Percentiles rank a stretch among this genome's conserved stretches.
These are phyloP conservation scores for Siniperca chuatsi DNA, from an alignment of 2,113 vertebrate species.

Conservation along the genomic window DNA sequence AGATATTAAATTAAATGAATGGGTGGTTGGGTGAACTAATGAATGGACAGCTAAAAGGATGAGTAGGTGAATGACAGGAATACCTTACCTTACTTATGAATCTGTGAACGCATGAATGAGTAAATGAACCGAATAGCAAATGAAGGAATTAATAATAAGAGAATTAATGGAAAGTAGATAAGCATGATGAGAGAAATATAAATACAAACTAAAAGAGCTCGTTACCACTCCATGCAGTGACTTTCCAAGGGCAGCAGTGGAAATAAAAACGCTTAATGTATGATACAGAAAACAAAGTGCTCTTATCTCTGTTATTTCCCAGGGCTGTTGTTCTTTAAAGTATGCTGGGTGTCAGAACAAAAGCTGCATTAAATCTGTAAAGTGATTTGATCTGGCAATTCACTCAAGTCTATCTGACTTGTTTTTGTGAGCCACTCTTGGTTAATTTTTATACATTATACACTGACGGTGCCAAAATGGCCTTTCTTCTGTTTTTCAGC, in stretches of 20 bases:
- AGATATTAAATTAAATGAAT: not conserved
- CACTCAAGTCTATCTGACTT: too few relatives aligned
- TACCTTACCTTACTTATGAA: not conserved
- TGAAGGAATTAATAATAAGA: not conserved
- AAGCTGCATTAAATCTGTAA: conserved; percentile 3
- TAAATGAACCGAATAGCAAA: not conserved
- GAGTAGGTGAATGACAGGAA: too few relatives aligned
- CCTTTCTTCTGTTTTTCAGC: too few relatives aligned
- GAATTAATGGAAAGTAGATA: not conserved
- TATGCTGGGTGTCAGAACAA: conserved; percentile 1
- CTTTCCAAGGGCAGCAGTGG: conserved; percentile 14
- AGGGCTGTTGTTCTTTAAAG: not conserved
- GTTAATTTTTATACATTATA: too few relatives aligned
- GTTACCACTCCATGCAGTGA: not conserved
- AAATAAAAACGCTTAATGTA: conserved; percentile 23
- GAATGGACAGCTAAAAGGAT: not conserved
- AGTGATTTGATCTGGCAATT: not conserved
- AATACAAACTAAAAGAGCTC: not conserved
- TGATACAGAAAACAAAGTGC: conserved; percentile 7
- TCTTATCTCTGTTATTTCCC: not conserved
- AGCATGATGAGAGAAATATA: not conserved
- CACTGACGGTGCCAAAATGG: too few relatives aligned
- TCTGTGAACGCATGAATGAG: not conserved
- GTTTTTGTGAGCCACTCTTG: too few relatives aligned
- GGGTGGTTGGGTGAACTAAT: not conserved